Base-by-base conservation (phyloP, 1,140 invertebrate species). In the Microplitis mediator region DNA sequence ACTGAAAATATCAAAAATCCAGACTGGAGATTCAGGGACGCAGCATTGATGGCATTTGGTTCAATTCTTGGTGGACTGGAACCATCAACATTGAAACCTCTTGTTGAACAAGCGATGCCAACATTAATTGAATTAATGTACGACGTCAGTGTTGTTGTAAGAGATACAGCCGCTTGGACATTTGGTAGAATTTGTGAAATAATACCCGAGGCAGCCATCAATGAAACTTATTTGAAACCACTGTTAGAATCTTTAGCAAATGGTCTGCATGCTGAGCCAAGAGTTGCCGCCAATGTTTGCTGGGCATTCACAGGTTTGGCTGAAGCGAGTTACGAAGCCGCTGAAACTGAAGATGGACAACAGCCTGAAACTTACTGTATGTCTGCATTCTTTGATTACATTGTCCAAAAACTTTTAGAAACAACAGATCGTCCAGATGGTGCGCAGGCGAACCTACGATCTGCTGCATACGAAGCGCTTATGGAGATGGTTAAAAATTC, bases 401-500 rank as follows among this genome's bases (percentile, higher is more conserved):
- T 99, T 81, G 92, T 99, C 62, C 90, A 95, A 61, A 91, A 95
- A 77, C 88, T 99, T 2, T 87, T 99, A 14, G 94, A 96, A 83
- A 98, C 97, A 0, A 98, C 98, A 1, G 98, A 99, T 85, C 90
- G 98, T 76, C 91, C 91, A 63, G 94, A 95, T 86, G 94, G 93
- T 1, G 91, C 92, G 1, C 93, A 95, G 84, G 94, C 95, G 31
- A 99, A 99, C 88, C 89, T 99, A 61, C 89, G 98, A 79, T 95
- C 95, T 61, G 97, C 98, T 63, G 98, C 98, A 2, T 99, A 99
- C 85, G 98, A 99, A 88, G 97, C 98, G 1, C 88, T 99, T 0
- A 99, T 99, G 97, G 98, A 99, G 88, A 95, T 99, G 93, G 95
- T 99, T n/a, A 99, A 99, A 85, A 99, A 99, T 84, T 98, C 97